Base-by-base conservation (phyloP, 2,113 vertebrate genomes). In the Hippocampus comes region DNA sequence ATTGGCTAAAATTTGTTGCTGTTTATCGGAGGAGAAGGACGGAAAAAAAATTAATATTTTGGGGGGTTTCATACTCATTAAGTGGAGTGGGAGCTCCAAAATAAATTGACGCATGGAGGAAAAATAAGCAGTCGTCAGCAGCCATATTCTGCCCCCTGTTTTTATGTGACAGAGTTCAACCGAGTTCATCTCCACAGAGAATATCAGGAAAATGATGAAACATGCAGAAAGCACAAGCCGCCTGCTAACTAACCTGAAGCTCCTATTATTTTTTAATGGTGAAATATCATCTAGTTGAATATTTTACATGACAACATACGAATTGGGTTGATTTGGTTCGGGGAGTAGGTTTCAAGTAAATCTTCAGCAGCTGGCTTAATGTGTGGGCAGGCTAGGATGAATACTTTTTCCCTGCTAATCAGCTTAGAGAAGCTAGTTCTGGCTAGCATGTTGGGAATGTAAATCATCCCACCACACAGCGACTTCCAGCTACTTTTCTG, bases 171-270 rank as follows among this genome's bases (percentile, higher is more conserved):
- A 60, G 4, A 74, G 75, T 69, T 71, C 14, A 77, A 30, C 55
- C 21, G 51, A 73, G 71, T n/a, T 80, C 75, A 71, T 75, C 72
- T 55, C 68, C 55, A 6, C 43, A 63, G 70, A 68, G 78, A 80
- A 69, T 83, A 86, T 89, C 75, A 74, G 83, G 74, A 76, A 78
- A 82, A 86, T 90, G 89, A 90, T 4, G 89, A 87, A 88, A 90
- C 63, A 65, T 11, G 20, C 59, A 73, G 89, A 86, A 90, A 90
- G 23, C 10, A 73, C 51, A 9, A 56, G 8, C 69, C n/a, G 68
- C 63, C 51, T 79, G 63, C 65, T 53, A 76, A 81, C 74, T 25
- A 71, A 73, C 66, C 74, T 66, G 12, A 67, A 77, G 76, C 65
- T 46, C 21, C 53, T 64, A 41, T 59, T n/a, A 25, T 49, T 49